phyloP scores from a whole-genome alignment of 2,888 invertebrate species.

The Sesamia inferens region DNA sequence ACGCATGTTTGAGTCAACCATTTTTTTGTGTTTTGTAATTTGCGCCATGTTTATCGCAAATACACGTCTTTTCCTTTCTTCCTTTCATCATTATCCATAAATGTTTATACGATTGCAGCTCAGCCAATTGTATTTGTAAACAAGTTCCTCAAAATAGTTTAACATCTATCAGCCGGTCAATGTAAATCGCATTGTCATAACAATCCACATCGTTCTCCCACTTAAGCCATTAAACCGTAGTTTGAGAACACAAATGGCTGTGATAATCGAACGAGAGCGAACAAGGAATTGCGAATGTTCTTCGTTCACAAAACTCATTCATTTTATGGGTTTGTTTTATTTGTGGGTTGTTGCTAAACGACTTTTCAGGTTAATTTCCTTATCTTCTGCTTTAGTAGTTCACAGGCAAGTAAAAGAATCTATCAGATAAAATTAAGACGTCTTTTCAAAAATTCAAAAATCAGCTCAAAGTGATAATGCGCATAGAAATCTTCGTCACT shows the following conservation, averaged over 20 bases:
- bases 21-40: no score
- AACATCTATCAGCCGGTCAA: slow-evolving; percentile 28
- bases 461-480: no score
- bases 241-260: slow-evolving; percentile 40
- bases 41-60: no score
- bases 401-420: not conserved
- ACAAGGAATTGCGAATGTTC: slow-evolving; percentile 38
- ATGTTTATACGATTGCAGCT: not conserved
- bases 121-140: slow-evolving; percentile 31
- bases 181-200: slow-evolving; percentile 51
- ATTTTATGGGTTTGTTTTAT: slow-evolving; percentile 37
- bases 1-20: no score
- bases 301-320: slow-evolving; percentile 42
- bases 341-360: not conserved
- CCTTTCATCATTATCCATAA: not conserved
- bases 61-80: no score
- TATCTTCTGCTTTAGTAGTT: not conserved
- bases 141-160: slow-evolving; percentile 34
- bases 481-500: no score
- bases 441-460: no score
- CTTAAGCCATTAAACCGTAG: slow-evolving; percentile 49
- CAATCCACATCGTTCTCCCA: slow-evolving; percentile 44
- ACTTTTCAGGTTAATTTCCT: not conserved
- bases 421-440: not conserved
- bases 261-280: slow-evolving; percentile 51